Percentiles rank a stretch among this genome's conserved stretches.
These are phyloP conservation scores for Vombatus ursinus DNA, from an alignment of 2,113 vertebrate species.

Conservation along the genomic window DNA sequence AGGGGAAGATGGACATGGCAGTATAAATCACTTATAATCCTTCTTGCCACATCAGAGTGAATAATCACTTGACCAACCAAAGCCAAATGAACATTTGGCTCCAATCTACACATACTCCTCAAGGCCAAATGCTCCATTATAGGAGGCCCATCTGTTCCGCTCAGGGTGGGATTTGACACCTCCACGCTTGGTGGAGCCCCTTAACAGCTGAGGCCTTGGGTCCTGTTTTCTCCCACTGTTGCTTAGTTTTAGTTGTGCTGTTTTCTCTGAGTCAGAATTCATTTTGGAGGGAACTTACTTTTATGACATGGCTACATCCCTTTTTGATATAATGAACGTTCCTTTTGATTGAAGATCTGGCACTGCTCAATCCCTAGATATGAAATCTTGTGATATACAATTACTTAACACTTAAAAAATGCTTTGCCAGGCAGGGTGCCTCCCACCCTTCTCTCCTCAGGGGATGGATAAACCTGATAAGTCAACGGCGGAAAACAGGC, in stretches of 20 bases:
- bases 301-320: constrained; percentile 19
- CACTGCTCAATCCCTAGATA: constrained; percentile 69
- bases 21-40: neutral
- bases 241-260: neutral
- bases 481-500: constrained; percentile 78
- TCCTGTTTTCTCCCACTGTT: neutral
- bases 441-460: constrained; percentile 81
- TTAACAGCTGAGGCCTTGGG: neutral
- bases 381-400: constrained; percentile 83
- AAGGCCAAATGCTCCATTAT: neutral
- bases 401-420: constrained; percentile 86
- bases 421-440: constrained; percentile 76
- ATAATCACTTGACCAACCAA: neutral
- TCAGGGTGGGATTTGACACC: neutral
- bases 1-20: neutral
- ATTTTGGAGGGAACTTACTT: constrained; percentile 1
- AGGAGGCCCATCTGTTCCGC: neutral
- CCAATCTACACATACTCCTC: neutral
- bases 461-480: constrained; percentile 81
- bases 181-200: neutral
- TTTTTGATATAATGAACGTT: neutral
- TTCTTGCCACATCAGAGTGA: neutral
- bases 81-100: neutral
- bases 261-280: constrained; percentile 11
- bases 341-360: constrained; percentile 53